Conservation (phyloP, 2,888 invertebrate genomes). For the Noctua pronuba region DNA sequence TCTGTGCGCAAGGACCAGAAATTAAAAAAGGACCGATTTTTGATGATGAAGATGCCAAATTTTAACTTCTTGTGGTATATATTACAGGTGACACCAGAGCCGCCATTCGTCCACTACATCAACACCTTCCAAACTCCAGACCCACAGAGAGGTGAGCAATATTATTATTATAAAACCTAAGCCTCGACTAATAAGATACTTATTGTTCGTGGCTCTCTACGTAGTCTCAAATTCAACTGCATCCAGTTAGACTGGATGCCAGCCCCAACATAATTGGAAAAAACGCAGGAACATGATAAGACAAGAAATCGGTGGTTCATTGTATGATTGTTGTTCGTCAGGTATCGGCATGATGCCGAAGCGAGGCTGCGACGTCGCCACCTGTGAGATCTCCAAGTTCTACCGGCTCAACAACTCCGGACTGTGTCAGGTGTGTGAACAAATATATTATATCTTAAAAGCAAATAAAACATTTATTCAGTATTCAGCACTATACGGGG, state of each 20-base stretch:
- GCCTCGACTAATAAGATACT: neutral
- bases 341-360: conserved; percentile 99
- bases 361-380: conserved; percentile 97
- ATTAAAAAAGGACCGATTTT: neutral
- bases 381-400: conserved; percentile 98
- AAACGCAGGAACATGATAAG: neutral
- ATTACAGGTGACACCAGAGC: conserved; percentile 95
- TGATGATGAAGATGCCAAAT: neutral
- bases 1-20: neutral
- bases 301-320: neutral
- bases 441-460: too few relatives aligned
- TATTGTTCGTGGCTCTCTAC: neutral
- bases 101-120: conserved; percentile 98
- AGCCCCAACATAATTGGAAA: neutral
- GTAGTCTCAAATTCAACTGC: too few relatives aligned
- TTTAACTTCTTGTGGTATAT: neutral
- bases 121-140: conserved; percentile 99
- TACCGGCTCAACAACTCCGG: conserved; percentile 98
- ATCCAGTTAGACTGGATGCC: neutral
- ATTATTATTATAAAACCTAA: neutral
- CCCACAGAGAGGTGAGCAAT: conserved; percentile 95
- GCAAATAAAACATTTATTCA: too few relatives aligned
- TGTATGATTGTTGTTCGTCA: conserved; percentile 55
- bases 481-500: too few relatives aligned
- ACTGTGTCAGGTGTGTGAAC: conserved; percentile 93